Evolutionary conservation across 2,888 invertebrate species (phyloP).

Genomic region (Balanococcus diminutus): DNA sequence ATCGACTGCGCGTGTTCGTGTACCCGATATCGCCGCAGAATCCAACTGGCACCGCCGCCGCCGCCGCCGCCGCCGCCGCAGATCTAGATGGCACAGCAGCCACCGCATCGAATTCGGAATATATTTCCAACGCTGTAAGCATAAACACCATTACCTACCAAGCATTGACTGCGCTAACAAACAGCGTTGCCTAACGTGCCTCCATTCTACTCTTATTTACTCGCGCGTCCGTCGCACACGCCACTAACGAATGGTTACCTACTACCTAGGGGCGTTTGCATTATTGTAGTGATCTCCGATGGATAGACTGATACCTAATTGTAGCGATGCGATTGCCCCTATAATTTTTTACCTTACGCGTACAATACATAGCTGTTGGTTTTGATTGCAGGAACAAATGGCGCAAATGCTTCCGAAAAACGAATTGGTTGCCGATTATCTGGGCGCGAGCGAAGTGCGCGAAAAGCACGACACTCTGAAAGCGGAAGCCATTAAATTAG

Average conservation of each 20-base stretch:
- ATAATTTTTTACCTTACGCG: too few relatives aligned
- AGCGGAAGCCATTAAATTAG: slow-evolving; percentile 83
- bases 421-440: slow-evolving; percentile 81
- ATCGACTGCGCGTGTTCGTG: slow-evolving; percentile 66
- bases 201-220: too few relatives aligned
- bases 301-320: too few relatives aligned
- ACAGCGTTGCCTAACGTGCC: background rate
- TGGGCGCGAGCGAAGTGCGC: slow-evolving; percentile 73
- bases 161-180: background rate
- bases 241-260: too few relatives aligned
- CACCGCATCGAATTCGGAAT: slow-evolving; percentile 41
- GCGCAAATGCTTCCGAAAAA: slow-evolving; percentile 70
- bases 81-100: slow-evolving; percentile 33
- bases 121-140: slow-evolving; percentile 45
- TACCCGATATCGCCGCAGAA: slow-evolving; percentile 66
- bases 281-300: too few relatives aligned
- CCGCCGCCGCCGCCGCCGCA: slow-evolving; percentile 63
- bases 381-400: slow-evolving; percentile 64
- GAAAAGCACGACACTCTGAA: slow-evolving; percentile 78
- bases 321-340: too few relatives aligned
- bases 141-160: background rate
- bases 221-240: too few relatives aligned
- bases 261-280: too few relatives aligned
- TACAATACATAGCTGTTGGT: background rate
- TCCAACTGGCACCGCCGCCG: background rate